phyloP scores from a whole-genome alignment of 2,888 invertebrate species.

The Drosophila neoperkinsi region DNA sequence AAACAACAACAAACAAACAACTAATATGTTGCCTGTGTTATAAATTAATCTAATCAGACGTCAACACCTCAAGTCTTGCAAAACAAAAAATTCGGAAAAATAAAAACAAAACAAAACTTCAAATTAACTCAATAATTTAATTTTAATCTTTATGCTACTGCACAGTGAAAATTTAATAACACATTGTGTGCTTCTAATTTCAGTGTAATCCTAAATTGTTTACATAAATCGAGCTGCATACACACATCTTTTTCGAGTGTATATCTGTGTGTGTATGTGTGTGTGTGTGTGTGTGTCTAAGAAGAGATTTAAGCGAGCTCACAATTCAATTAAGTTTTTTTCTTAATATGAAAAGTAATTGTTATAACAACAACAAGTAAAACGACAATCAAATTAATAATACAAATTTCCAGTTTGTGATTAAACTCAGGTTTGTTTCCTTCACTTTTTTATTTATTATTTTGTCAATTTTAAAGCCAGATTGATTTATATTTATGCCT shows the following conservation, averaged over 20 bases:
- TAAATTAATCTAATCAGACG: conserved; percentile 68
- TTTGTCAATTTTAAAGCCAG: conserved; percentile 13
- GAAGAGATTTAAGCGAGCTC: conserved; percentile 20
- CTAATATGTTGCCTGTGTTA: conserved; percentile 37
- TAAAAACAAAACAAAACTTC: conserved; percentile 5
- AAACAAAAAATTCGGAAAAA: conserved; percentile 21
- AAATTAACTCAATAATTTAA: conserved; percentile 51
- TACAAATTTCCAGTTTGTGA: conserved; percentile 49
- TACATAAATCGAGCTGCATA: conserved; percentile 24
- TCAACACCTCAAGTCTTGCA: conserved; percentile 53
- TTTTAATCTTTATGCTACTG: conserved; percentile 60
- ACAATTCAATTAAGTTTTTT: conserved; percentile 41
- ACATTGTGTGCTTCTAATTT: conserved; percentile 38
- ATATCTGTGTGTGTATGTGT: neutral
- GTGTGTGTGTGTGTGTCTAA: conserved; percentile 14
- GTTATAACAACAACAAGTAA: conserved; percentile 30
- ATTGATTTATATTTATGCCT: conserved; percentile 29
- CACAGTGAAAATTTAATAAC: conserved; percentile 29
- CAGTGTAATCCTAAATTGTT: conserved; percentile 55
- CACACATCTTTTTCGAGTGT: conserved; percentile 17
- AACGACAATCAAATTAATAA: conserved; percentile 23
- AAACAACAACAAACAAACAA: conserved; percentile 40
- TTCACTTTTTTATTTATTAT: conserved; percentile 12
- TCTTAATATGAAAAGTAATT: conserved; percentile 33
- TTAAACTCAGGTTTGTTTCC: conserved; percentile 55